phyloP scores from a whole-genome alignment of 1,140 invertebrate species.

The Lasioglossum baleicum region DNA sequence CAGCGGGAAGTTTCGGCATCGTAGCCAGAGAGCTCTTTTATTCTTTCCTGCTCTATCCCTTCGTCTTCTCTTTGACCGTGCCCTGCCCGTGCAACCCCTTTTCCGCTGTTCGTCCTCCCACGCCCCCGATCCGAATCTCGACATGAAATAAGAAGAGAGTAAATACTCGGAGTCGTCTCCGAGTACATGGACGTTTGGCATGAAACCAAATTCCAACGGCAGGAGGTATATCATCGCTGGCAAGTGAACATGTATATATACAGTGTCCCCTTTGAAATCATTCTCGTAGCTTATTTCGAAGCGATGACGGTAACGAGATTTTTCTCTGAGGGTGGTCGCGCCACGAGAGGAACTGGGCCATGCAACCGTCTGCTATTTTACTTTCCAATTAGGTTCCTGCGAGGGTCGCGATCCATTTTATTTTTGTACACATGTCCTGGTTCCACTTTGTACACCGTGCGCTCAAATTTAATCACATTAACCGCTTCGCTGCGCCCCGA shows the following conservation, averaged over 20 bases:
- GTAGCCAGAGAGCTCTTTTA: background rate
- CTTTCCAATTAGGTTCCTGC: background rate
- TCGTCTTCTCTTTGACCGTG: background rate
- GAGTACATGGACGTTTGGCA: constrained; percentile 56
- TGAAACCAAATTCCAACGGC: constrained; percentile 49
- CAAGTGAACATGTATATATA: constrained; percentile 11
- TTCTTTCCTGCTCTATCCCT: too few relatives aligned
- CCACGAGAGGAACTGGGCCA: background rate
- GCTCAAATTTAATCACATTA: too few relatives aligned
- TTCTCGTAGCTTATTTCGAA: constrained; percentile 25
- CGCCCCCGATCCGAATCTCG: constrained; percentile 24
- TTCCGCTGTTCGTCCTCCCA: background rate
- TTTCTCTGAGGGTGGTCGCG: background rate
- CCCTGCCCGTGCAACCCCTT: background rate
- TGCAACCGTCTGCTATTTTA: constrained; percentile 5
- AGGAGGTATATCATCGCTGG: constrained; percentile 29
- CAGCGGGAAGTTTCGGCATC: background rate
- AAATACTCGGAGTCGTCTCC: constrained; percentile 46
- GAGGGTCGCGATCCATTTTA: background rate
- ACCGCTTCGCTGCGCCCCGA: too few relatives aligned
- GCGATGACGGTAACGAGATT: constrained; percentile 34
- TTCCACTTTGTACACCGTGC: background rate
- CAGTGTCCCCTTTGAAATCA: constrained; percentile 33
- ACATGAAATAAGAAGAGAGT: constrained; percentile 53
- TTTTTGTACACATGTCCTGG: background rate